These are phyloP conservation scores for Stigmatopora argus DNA, from an alignment of 2,113 vertebrate genomes.

Conservation along the genomic window DNA sequence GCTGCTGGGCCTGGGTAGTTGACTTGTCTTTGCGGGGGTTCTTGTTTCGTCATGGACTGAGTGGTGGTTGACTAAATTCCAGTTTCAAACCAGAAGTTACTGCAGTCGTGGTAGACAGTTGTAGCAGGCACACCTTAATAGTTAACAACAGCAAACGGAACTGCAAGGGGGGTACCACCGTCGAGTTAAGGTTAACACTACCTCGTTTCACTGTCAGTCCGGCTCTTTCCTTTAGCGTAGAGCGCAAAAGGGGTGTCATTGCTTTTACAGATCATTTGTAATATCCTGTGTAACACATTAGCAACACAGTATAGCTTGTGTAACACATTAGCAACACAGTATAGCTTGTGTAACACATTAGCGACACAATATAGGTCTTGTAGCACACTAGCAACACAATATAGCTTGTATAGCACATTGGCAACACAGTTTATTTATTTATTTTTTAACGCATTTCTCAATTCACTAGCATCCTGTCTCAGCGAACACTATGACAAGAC, in stretches of 20 bases:
- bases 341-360: neutral
- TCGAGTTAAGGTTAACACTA: constrained; percentile 27
- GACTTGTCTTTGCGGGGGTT: constrained; percentile 51
- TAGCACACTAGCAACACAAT: too few relatives aligned
- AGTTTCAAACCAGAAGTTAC: neutral
- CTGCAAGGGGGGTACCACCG: neutral
- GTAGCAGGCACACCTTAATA: neutral
- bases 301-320: neutral
- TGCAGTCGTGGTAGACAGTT: neutral
- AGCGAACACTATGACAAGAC: neutral
- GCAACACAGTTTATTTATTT: too few relatives aligned
- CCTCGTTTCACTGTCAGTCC: constrained; percentile 10
- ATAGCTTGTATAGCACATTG: neutral
- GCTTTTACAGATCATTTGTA: constrained; percentile 6
- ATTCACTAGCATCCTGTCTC: neutral
- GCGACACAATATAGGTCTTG: too few relatives aligned
- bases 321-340: neutral
- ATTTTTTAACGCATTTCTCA: neutral
- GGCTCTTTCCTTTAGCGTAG: constrained; percentile 23
- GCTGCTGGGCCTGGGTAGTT: constrained; percentile 6
- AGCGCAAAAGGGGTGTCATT: constrained; percentile 19
- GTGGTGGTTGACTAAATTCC: constrained; percentile 15
- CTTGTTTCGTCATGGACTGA: constrained; percentile 34
- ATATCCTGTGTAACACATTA: neutral
- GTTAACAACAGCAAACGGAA: neutral